Base-by-base conservation (phyloP, 2,113 vertebrate genomes). In the Boulengeromyrus knoepffleri region DNA sequence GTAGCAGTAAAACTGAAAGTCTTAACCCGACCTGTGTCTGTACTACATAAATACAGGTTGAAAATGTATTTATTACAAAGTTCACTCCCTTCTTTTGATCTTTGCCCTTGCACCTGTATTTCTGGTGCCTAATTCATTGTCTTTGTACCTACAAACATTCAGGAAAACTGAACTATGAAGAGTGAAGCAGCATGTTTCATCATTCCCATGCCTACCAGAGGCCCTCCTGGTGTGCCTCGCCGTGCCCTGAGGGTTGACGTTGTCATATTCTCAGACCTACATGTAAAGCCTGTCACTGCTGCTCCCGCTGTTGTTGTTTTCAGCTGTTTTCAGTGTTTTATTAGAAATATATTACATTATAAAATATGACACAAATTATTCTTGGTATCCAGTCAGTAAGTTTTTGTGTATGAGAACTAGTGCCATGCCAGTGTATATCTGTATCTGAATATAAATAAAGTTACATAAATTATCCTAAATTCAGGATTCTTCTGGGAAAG, bases 241-340 rank as follows among this genome's bases (percentile, higher is more conserved):
- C 31, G 31, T 94, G 15, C 97, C 96, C 0, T 92, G 94, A 0
- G 93, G 93, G 7, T 93, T 85, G 9, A 46, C 74, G 42, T 70
- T 6, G 0, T 96, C 92, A 62, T 98, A 99, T 80, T 98, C 96
- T 88, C 95, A 95, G 90, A 97, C 91, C 45, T 92, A 95, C 90
- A 99, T 93, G 3, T 93, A 94, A 66, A 99, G 94, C 0, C 21
- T 92, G 91, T 98, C 96, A 0, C 15, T 92, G 90, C 92, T 47
- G 0, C 91, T 93, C 21, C 96, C 97, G 0, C 95, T 97, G 94
- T 96, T 96, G 89, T 97, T 58, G 56, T 58, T 56, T 21, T 19
- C 17, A 53, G 17, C 52, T 19, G 52, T 53, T 56, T 56, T 58
- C 53, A 21, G 21, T 24, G 53, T 58, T 58, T 58, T 58, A 58